phyloP scores from a whole-genome alignment of 2,888 invertebrate species.

The Diaperis boleti region DNA sequence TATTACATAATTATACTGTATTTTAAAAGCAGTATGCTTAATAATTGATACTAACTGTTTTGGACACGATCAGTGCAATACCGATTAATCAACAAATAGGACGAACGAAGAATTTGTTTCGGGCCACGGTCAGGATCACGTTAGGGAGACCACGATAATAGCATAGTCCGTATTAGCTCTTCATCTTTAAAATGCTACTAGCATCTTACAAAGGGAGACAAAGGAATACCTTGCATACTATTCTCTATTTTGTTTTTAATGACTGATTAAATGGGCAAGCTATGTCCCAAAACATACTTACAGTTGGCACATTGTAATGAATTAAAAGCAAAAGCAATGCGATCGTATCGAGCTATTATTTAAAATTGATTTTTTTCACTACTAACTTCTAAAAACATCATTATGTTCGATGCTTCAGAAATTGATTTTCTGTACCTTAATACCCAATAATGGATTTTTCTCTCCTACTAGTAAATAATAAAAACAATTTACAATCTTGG shows the following conservation, averaged over 20 bases:
- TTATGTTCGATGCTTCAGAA: too few species aligned
- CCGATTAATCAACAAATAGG: conserved; percentile 21
- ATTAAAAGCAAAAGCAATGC: too few species aligned
- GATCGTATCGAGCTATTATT: too few species aligned
- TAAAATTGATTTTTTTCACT: too few species aligned
- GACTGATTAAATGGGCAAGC: conserved; percentile 13
- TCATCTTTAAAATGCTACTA: conserved; percentile 29
- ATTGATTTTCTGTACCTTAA: too few species aligned
- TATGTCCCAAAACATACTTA: conserved; percentile 11
- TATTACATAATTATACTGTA: conserved; percentile 32
- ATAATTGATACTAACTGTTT: conserved; percentile 35
- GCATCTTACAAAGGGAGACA: conserved; percentile 25
- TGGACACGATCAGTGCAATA: conserved; percentile 32
- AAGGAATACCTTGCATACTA: conserved; percentile 25
- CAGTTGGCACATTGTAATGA: too few species aligned
- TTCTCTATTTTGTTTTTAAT: conserved; percentile 28
- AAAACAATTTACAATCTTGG: too few species aligned
- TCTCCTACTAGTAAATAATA: too few species aligned
- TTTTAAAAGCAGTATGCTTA: conserved; percentile 28
- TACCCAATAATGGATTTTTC: too few species aligned
- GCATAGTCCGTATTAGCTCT: conserved; percentile 19
- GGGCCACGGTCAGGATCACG: conserved; percentile 32
- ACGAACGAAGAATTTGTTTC: conserved; percentile 3
- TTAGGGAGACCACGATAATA: conserved; percentile 19
- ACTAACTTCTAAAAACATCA: too few species aligned